Evolutionary conservation across 2,888 invertebrate species (phyloP).

Genomic region (Epirrhoe alternata): DNA sequence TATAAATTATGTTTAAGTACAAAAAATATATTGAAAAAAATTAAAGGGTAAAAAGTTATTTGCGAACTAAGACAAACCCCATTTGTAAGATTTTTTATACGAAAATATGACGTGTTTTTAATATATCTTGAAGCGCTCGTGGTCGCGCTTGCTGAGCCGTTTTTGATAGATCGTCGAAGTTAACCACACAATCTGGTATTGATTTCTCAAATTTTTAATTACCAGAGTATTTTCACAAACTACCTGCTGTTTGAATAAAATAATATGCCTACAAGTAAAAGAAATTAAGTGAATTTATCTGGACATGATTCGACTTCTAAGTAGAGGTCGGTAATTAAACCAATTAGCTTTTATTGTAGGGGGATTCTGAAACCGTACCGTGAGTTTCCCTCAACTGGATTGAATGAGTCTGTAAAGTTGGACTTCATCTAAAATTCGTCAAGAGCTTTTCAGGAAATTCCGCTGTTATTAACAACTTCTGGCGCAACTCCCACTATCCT

Average conservation of each 20-base stretch:
- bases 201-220: neutral
- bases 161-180: no score
- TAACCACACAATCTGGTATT: neutral
- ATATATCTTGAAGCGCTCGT: no score
- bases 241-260: slow-evolving; percentile 22
- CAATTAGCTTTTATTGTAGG: slow-evolving; percentile 30
- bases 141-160: no score
- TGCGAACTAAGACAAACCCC: no score
- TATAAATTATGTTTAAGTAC: no score
- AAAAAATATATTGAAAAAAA: no score
- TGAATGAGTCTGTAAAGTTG: slow-evolving; percentile 14
- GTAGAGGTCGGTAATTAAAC: slow-evolving; percentile 36
- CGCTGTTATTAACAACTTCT: slow-evolving; percentile 3
- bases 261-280: slow-evolving; percentile 25
- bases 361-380: slow-evolving; percentile 23
- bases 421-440: slow-evolving; percentile 12
- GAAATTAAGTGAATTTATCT: slow-evolving; percentile 39
- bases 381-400: slow-evolving; percentile 3
- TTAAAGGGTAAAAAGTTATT: no score
- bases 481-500: neutral
- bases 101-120: no score
- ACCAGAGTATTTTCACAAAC: neutral
- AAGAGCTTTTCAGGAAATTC: slow-evolving; percentile 6
- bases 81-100: no score
- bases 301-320: slow-evolving; percentile 36